Evolutionary conservation across 2,113 vertebrate genomes (phyloP).

Genomic region (Sinocyclocheilus maitianheensis): DNA sequence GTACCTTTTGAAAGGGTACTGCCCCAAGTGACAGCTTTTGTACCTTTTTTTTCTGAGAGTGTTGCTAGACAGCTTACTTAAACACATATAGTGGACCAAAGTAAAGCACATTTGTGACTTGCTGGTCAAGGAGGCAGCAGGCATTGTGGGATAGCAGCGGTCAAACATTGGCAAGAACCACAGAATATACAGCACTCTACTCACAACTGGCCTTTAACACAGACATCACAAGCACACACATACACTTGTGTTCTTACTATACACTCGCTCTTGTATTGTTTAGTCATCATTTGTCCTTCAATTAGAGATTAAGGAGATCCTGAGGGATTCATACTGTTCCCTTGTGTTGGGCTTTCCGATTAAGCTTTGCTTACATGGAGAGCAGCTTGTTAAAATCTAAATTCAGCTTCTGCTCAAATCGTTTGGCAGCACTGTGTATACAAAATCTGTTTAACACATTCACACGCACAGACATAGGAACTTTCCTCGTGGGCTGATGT

Average conservation of each 20-base stretch:
- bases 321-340: background rate
- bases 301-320: constrained; percentile 4
- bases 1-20: no score
- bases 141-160: constrained; percentile 30
- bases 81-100: background rate
- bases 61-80: background rate
- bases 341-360: constrained; percentile 3
- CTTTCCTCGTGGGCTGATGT: background rate
- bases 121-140: constrained; percentile 13
- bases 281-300: constrained; percentile 21
- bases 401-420: constrained; percentile 7
- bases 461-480: constrained; percentile 4
- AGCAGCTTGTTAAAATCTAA: constrained; percentile 34
- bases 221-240: background rate
- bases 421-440: background rate
- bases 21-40: no score
- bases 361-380: constrained; percentile 15
- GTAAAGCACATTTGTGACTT: constrained; percentile 13
- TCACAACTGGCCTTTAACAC: background rate
- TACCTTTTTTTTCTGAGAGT: no score
- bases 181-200: background rate
- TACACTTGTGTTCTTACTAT: background rate
- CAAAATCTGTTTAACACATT: constrained; percentile 18
- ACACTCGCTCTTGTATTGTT: background rate
- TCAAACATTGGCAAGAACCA: constrained; percentile 7